Conservation (phyloP, 64 coral and sea anemone species). For the Cladopsammia gracilis region DNA sequence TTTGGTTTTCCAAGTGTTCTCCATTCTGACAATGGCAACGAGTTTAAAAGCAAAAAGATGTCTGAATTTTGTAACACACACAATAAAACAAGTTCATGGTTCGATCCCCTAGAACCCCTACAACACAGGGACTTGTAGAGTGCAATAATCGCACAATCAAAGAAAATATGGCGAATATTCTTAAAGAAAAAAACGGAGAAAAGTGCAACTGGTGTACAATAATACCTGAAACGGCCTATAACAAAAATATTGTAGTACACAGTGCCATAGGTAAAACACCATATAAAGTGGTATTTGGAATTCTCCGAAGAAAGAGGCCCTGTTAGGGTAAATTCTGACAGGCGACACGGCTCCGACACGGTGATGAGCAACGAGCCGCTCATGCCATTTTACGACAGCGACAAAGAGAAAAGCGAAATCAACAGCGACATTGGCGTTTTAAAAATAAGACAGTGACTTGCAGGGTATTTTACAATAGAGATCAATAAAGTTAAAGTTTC, state of each 20-base stretch:
- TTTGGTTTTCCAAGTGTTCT: no score
- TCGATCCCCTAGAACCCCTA: neutral
- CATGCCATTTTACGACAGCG: no score
- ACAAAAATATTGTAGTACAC: neutral
- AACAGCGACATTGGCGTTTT: no score
- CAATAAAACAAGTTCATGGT: neutral
- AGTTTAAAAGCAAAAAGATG: no score
- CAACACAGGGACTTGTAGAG: neutral
- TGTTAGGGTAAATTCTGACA: no score
- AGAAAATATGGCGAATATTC: neutral
- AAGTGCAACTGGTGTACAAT: neutral
- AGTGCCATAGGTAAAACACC: neutral
- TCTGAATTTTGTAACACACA: neutral
- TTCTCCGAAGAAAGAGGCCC: neutral
- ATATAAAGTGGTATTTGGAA: neutral
- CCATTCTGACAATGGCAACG: no score
- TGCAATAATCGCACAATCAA: constrained; percentile 1
- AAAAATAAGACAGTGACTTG: no score
- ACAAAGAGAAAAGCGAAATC: no score
- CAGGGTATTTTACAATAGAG: no score
- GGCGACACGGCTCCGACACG: no score
- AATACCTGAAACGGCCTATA: neutral
- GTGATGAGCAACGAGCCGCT: no score
- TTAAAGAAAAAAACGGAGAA: neutral
- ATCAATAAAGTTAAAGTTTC: no score